Evolutionary conservation across 2,888 invertebrate species (phyloP), one percentile per base, ranked within the genome.

Genomic region (Dryocosmus kuriphilus): DNA sequence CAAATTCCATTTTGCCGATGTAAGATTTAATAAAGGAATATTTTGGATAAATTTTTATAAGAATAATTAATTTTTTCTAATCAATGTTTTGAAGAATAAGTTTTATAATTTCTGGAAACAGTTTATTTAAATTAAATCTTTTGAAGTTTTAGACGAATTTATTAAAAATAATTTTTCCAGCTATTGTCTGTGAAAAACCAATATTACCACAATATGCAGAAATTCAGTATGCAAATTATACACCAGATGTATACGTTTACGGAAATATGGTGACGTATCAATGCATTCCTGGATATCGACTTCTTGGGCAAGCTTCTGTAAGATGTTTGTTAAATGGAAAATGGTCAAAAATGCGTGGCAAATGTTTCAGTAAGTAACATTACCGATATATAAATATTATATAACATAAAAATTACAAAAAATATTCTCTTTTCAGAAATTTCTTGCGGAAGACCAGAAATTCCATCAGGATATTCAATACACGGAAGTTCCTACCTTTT

Each of bases 281-380:
- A 74, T 94, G 94, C 81, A 81, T 88, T 2, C 89, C 91, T n/a
- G 93, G 93, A 0, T 92, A 92, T 82, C 87, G 87, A 81, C 86
- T 92, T 79, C 91, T 91, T 80, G 93, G 93, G 1, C 92, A 92
- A 81, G 84, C 89, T 9, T 88, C 85, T 75, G 87, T 92, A 19
- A 88, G 91, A 63, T 94, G 94, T 86, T 87, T 92, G 60, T 87
- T 90, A 1, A 92, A 89, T 81, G 93, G 93, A 24, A 92, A 88
- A 81, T 94, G 94, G 94, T 92, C 93, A 0, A 91, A 90, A 84
- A 87, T 93, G 74, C 88, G 90, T 77, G 93, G 92, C 62, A 92
- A 91, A 89, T 94, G 94, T 85, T 89, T 90, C 62, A 92, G 93
- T 93, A 89, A 89, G 92, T 88, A 24, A 57, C 1, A 57, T 57